phyloP scores from a whole-genome alignment of 2,888 invertebrate species.

The Sacculina carcini region DNA sequence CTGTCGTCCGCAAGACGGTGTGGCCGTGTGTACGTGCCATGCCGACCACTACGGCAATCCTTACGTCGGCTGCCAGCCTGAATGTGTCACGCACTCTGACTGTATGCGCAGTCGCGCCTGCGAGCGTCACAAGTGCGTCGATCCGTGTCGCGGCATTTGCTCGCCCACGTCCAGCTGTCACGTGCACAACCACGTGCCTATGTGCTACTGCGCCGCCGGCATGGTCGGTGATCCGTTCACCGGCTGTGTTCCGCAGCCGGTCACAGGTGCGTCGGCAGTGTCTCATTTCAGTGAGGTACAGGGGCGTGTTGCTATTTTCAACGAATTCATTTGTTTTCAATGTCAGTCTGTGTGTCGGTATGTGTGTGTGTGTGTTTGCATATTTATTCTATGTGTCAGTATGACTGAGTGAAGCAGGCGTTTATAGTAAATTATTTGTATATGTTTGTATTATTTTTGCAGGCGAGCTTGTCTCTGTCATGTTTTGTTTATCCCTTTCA shows the following conservation, averaged over 20 bases:
- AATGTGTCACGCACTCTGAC: conserved; percentile 57
- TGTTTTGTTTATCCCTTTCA: too few species aligned
- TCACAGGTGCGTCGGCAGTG: neutral
- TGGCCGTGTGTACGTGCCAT: conserved; percentile 44
- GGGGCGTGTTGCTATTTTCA: too few species aligned
- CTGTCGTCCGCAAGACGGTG: conserved; percentile 46
- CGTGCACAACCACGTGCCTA: conserved; percentile 44
- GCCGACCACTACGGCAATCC: conserved; percentile 54
- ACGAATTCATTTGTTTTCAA: too few species aligned
- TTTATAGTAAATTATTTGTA: too few species aligned
- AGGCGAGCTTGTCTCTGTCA: too few species aligned
- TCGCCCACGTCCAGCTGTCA: conserved; percentile 31
- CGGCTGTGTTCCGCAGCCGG: conserved; percentile 24
- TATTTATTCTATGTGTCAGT: too few species aligned
- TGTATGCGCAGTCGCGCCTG: conserved; percentile 52
- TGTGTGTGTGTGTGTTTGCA: too few species aligned
- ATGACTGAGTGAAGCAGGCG: too few species aligned
- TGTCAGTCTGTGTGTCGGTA: too few species aligned
- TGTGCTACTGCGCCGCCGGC: conserved; percentile 42
- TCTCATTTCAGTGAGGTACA: too few species aligned
- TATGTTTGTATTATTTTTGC: too few species aligned
- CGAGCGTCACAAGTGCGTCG: conserved; percentile 35
- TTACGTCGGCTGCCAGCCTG: conserved; percentile 45
- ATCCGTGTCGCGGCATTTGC: conserved; percentile 42
- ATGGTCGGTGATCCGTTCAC: conserved; percentile 49